Percentiles rank a stretch among this genome's conserved stretches.
These are phyloP conservation scores for Ahaetulla prasina DNA, from an alignment of 2,113 vertebrate species.

Conservation along the genomic window DNA sequence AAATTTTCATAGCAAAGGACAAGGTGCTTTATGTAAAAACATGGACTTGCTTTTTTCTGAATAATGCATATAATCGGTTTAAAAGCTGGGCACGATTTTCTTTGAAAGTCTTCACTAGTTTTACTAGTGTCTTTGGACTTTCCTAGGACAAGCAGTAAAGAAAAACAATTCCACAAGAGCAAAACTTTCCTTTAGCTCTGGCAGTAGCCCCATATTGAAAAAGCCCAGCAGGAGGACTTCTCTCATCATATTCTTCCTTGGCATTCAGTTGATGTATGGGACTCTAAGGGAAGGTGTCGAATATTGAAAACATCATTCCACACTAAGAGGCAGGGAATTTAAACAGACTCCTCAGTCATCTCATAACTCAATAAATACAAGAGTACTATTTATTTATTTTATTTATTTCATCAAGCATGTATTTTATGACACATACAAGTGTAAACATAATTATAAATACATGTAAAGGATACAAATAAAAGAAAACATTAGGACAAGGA, in stretches of 20 bases:
- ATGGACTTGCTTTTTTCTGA: neutral
- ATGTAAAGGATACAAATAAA: too few species aligned
- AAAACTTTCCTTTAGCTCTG: neutral
- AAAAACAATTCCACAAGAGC: neutral
- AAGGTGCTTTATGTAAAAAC: neutral
- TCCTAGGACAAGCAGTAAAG: neutral
- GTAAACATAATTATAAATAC: too few species aligned
- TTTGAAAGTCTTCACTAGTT: neutral
- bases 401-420: too few species aligned
- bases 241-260: neutral
- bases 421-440: too few species aligned
- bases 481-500: too few species aligned
- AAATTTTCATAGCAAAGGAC: neutral
- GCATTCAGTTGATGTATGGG: neutral
- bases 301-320: neutral
- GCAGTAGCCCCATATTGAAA: neutral
- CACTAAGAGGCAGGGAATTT: neutral
- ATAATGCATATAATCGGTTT: neutral
- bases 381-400: too few species aligned
- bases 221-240: neutral
- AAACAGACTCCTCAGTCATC: neutral
- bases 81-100: neutral
- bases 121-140: neutral
- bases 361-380: neutral
- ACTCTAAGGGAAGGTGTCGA: neutral